These are phyloP conservation scores for Brachyalestes nurse DNA, from an alignment of 2,797 vertebrate genomes.

Conservation along the genomic window DNA sequence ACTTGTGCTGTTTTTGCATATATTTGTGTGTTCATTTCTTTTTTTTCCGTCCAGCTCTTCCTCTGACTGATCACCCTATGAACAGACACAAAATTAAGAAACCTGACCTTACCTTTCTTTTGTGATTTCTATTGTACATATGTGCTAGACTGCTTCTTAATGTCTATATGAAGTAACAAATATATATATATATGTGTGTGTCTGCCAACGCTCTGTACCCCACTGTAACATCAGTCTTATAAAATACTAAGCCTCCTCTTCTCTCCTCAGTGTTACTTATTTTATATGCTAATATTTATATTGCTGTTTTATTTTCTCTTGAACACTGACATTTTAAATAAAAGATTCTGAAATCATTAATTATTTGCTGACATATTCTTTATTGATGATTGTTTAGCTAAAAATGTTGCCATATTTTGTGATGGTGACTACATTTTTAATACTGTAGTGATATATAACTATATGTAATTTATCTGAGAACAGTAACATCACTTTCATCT, in stretches of 20 bases:
- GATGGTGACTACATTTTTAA: too few relatives aligned
- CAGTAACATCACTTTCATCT: background rate
- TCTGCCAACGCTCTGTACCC: conserved; percentile 80
- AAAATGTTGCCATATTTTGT: too few relatives aligned
- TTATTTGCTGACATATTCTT: background rate
- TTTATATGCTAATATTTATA: conserved; percentile 99
- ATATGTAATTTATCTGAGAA: background rate
- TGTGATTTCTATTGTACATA: conserved; percentile 82
- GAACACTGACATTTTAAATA: conserved; percentile 94
- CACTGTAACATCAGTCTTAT: conserved; percentile 87
- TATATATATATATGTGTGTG: conserved; percentile 83
- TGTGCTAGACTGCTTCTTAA: conserved; percentile 82
- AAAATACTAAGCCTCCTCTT: conserved; percentile 82
- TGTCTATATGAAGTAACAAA: conserved; percentile 84
- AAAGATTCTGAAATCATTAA: conserved; percentile 86
- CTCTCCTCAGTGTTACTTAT: conserved; percentile 88
- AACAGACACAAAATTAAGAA: conserved; percentile 71
- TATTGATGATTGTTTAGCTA: background rate
- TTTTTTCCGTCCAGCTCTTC: conserved; percentile 71
- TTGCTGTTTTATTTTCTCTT: conserved; percentile 94
- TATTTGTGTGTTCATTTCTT: conserved; percentile 80
- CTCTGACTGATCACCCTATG: conserved; percentile 79
- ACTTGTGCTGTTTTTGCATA: conserved; percentile 82
- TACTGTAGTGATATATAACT: too few relatives aligned
- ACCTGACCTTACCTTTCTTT: conserved; percentile 80